phyloP scores from a whole-genome alignment of 2,797 vertebrate species.

The Hozukius guyotensis region DNA sequence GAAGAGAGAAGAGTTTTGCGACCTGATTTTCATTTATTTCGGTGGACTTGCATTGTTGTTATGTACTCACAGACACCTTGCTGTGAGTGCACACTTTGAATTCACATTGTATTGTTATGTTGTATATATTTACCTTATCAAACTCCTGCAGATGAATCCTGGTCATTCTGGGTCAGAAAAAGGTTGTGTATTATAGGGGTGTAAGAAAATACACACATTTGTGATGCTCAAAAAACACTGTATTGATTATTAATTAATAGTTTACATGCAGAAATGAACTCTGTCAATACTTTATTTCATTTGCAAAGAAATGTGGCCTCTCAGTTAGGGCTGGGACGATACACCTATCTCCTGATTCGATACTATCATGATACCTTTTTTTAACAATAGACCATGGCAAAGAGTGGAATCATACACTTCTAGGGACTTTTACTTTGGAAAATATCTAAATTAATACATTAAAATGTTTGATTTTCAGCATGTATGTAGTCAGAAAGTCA shows the following conservation, averaged over 20 bases:
- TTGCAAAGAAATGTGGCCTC: too few relatives aligned
- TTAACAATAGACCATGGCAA: too few relatives aligned
- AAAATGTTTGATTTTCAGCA: too few relatives aligned
- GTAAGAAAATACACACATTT: background rate
- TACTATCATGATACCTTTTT: too few relatives aligned
- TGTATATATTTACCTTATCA: background rate
- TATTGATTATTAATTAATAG: background rate
- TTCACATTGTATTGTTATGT: background rate
- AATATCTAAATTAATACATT: too few relatives aligned
- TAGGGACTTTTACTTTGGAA: too few relatives aligned
- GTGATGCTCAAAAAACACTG: background rate
- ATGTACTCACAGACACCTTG: background rate
- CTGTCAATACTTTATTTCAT: too few relatives aligned
- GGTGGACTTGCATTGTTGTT: background rate
- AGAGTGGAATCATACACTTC: too few relatives aligned
- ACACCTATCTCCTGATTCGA: too few relatives aligned
- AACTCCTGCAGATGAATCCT: background rate
- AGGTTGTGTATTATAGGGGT: background rate
- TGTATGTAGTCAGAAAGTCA: too few relatives aligned
- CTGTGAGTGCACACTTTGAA: background rate
- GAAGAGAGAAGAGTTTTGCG: background rate
- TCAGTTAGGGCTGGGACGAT: too few relatives aligned
- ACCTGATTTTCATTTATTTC: background rate
- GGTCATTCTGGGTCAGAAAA: background rate
- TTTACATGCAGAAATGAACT: background rate